These are phyloP conservation scores for Dascillus cervinus DNA, from an alignment of 2,888 invertebrate genomes.

Conservation along the genomic window DNA sequence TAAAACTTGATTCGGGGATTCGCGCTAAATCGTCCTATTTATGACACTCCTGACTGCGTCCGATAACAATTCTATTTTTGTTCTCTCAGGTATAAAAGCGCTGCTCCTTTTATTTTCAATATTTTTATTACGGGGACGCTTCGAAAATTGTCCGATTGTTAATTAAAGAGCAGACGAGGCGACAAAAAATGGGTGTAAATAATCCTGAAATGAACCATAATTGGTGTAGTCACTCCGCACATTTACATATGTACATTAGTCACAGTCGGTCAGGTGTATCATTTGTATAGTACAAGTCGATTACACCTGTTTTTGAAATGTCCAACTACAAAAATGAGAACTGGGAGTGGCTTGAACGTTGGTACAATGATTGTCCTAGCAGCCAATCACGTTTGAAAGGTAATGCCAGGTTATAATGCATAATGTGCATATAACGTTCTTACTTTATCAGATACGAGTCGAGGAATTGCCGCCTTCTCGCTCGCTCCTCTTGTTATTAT, in stretches of 20 bases:
- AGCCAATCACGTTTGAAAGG: constrained; percentile 42
- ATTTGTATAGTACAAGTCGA: constrained; percentile 4
- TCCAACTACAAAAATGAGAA: constrained; percentile 32
- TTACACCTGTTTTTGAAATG: constrained; percentile 34
- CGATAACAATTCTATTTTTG: constrained; percentile 35
- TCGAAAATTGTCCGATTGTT: not conserved
- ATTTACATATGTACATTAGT: constrained; percentile 39
- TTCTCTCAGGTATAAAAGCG: constrained; percentile 20
- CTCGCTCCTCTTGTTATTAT: constrained; percentile 24
- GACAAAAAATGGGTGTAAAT: constrained; percentile 25
- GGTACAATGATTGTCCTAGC: constrained; percentile 41
- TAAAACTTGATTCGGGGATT: constrained; percentile 48
- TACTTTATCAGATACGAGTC: constrained; percentile 34
- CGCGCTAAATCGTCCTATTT: constrained; percentile 24
- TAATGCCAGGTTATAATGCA: constrained; percentile 43
- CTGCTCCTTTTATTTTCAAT: too few species aligned
- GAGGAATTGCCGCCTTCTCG: constrained; percentile 29
- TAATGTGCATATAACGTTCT: constrained; percentile 39
- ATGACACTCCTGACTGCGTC: constrained; percentile 22
- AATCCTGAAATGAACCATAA: constrained; percentile 36
- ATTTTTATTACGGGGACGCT: too few species aligned
- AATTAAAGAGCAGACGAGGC: not conserved
- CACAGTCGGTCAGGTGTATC: constrained; percentile 29
- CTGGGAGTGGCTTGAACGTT: constrained; percentile 40
- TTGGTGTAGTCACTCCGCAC: constrained; percentile 30